A percentile compares a stretch with the other conserved stretches of the same genome.
These are phyloP conservation scores for Stenodera caucasica DNA, from an alignment of 2,888 invertebrate genomes.

Conservation along the genomic window DNA sequence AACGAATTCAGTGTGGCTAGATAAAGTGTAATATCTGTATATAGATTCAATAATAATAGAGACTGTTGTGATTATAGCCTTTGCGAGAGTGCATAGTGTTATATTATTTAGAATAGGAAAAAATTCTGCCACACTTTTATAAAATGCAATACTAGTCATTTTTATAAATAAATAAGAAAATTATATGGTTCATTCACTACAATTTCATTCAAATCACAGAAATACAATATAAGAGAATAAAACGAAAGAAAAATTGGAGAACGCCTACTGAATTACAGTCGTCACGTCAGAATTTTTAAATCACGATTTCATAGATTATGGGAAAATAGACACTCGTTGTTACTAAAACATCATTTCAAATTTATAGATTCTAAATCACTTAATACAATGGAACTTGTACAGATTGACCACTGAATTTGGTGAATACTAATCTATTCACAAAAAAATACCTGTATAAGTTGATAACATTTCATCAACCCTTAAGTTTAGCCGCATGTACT, in stretches of 20 bases:
- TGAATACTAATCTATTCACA: no score
- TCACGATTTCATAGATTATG: not conserved
- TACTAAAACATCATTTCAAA: not conserved
- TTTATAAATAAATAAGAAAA: slow-evolving; percentile 6
- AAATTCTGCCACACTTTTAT: not conserved
- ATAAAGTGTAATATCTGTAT: no score
- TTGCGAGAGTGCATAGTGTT: no score
- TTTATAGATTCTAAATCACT: not conserved
- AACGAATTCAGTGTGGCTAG: no score
- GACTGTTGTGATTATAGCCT: not conserved
- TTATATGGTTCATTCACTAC: slow-evolving; percentile 3
- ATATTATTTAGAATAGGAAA: not conserved
- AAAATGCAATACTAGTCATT: slow-evolving; percentile 5
- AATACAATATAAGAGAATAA: not conserved
- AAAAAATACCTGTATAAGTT: no score
- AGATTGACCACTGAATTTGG: no score
- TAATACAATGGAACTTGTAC: not conserved
- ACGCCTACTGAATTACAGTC: slow-evolving; percentile 4
- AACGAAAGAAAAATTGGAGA: not conserved
- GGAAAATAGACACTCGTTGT: not conserved
- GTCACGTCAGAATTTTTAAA: slow-evolving; percentile 5
- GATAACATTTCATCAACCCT: no score
- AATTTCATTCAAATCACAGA: not conserved
- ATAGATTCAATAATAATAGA: no score
- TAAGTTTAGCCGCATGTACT: no score